Percentiles rank a stretch among this genome's conserved stretches.
Evolutionary conservation across 1,140 invertebrate genomes (phyloP).

Genomic region (Frieseomelitta varia): DNA sequence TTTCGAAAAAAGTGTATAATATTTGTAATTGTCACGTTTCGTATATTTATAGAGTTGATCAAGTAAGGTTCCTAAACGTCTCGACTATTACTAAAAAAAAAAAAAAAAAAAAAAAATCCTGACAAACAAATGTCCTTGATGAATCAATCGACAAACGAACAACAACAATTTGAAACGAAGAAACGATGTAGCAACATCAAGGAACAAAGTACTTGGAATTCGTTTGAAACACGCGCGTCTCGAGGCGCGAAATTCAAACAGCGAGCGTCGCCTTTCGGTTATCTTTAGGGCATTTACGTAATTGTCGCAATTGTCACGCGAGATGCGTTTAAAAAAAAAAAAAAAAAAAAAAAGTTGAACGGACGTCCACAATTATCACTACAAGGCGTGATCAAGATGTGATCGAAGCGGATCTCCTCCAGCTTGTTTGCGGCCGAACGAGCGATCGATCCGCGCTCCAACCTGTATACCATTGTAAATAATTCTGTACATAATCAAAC

Average conservation of each 20-base stretch:
- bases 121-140: neutral
- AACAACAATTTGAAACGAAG: neutral
- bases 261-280: neutral
- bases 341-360: neutral
- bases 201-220: neutral
- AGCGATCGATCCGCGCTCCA: constrained; percentile 2
- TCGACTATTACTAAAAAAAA: neutral
- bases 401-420: neutral
- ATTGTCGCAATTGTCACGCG: neutral
- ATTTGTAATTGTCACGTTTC: too few species aligned
- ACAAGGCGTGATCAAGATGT: neutral
- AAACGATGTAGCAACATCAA: neutral
- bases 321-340: neutral
- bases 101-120: too few species aligned
- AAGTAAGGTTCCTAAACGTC: too few species aligned
- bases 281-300: constrained; percentile 8
- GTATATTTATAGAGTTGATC: too few species aligned
- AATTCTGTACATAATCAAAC: constrained; percentile 37
- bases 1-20: too few species aligned
- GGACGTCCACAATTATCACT: neutral
- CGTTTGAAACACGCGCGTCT: too few species aligned
- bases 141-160: neutral
- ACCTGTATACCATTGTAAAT: constrained; percentile 51
- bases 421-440: neutral
- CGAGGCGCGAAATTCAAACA: too few species aligned